Evolutionary conservation across 2,888 invertebrate genomes (phyloP), one percentile per base, ranked within the genome.

Genomic region (Sphinx pinastri): DNA sequence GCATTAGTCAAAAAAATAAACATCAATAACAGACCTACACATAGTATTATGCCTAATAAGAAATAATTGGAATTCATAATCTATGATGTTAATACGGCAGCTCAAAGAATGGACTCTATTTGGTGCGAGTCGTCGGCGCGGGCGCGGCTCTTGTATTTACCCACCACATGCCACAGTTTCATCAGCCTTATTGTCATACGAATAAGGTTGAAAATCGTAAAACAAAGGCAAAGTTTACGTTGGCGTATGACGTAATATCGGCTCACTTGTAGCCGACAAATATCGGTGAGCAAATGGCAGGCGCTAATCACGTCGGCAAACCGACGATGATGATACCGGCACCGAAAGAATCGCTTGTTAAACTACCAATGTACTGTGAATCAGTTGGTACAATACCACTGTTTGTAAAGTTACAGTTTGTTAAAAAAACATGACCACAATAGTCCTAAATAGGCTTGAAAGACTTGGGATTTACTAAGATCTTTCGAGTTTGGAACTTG

Each of bases 41-140:
- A 49, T 63, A 63, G 49, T 55, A 72, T 70, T 69, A 57, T 66
- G 70, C 51, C 75, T 78, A 74, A 66, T 54, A 52, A 67, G 52
- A 63, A 45, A 63, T 69, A 2, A 19, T 54, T 63, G 60, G 60
- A 67, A 76, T 79, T 75, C 58, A 74, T 86, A 81, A 74, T 88
- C 87, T 88, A 74, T 85, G 87, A 72, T 75, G 71, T 68, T 76
- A 79, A 80, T 81, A 83, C 89, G 90, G 89, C 89, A 89, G 89
- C 89, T 87, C 88, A 90, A 90, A 91, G 90, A 81, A 83, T 77
- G 77, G 75, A 78, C 75, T 77, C 74, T 75, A 72, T 87, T 88
- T 87, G 86, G 84, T 83, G 81, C 79, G 81, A 83, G 78, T 79
- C 75, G 55, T 82, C 85, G 80, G 84, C 79, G 78, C 83, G 77